A percentile compares a stretch with the other conserved stretches of the same genome.
These are phyloP conservation scores for Drosophila neotestacea DNA, from an alignment of 2,888 invertebrate species.

Conservation along the genomic window DNA sequence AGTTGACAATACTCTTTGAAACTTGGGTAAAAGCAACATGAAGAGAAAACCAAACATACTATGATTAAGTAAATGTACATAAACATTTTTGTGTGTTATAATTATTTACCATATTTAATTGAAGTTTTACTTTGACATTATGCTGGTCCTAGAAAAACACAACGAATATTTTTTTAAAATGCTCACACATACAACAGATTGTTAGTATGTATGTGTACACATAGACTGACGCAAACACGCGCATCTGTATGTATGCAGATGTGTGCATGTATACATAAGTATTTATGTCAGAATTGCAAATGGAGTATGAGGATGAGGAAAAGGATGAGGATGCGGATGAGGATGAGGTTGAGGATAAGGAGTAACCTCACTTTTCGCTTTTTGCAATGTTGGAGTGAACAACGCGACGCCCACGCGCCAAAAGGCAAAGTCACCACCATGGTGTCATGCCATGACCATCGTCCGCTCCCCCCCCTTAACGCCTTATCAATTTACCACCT, in stretches of 20 bases:
- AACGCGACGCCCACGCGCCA: constrained; percentile 61
- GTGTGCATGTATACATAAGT: constrained; percentile 23
- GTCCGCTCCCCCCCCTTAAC: constrained; percentile 1
- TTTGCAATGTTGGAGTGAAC: constrained; percentile 15
- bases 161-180: constrained; percentile 15
- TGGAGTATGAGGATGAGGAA: constrained; percentile 13
- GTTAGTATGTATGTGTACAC: neutral
- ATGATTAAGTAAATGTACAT: neutral
- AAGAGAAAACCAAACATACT: too few species aligned
- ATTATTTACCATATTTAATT: constrained; percentile 17
- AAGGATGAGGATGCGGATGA: constrained; percentile 33
- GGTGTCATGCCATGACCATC: constrained; percentile 19
- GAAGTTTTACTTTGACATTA: constrained; percentile 58
- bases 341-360: constrained; percentile 26
- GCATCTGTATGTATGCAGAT: constrained; percentile 4
- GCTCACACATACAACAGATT: constrained; percentile 14
- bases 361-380: constrained; percentile 59
- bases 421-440: constrained; percentile 16
- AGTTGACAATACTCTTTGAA: too few species aligned
- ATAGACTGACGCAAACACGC: constrained; percentile 19
- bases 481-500: constrained; percentile 46
- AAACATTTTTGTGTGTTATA: neutral
- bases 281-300: constrained; percentile 73
- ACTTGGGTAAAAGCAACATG: too few species aligned
- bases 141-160: constrained; percentile 31